Evolutionary conservation across 2,797 vertebrate genomes (phyloP), one percentile per base, ranked within the genome.

Genomic region (Schizopygopsis pylzovi): DNA sequence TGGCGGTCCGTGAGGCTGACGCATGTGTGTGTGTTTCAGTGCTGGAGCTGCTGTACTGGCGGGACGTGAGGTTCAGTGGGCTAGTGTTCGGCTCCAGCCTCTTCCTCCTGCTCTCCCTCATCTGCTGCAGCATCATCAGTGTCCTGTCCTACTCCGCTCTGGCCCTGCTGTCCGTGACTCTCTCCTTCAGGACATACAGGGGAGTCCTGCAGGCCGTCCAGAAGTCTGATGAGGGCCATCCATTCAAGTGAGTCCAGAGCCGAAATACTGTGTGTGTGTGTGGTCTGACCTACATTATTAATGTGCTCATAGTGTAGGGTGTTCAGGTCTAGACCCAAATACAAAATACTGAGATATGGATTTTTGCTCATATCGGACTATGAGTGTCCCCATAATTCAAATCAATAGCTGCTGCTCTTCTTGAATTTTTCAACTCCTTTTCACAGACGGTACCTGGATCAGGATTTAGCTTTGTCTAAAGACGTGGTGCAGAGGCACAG

Each of bases 101-200:
- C 88, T 96, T 99, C 94, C 96, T 99, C 88, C 96, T 99, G 85
- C 97, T 99, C 41, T 99, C 97, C 1, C 92, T 99, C 92, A 97
- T 97, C 52, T 94, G 96, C 85, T 99, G 97, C 96, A 99, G 98
- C 96, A 98, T 99, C 81, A 97, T 99, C 85, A 99, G 97, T 39
- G 97, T 99, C 54, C 93, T 93, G 49, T 97, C 98, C 89, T 99
- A 99, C 93, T 94, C 98, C 76, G 96, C 96, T 90, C 94, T 99
- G 95, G 96, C 95, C 61, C 96, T 99, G 91, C 97, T 99, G 28
- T 98, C 98, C 0, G 95, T 98, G 94, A 97, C 97, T 85, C 95
- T 99, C 95, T 96, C 96, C 95, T 99, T 98, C 95, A 97, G 98
- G 95, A 97, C 99, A 95, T 99, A 99, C 94, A 98, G 97, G 91